These are phyloP conservation scores for Dilophus febrilis DNA, from an alignment of 2,888 invertebrate genomes.

Conservation along the genomic window DNA sequence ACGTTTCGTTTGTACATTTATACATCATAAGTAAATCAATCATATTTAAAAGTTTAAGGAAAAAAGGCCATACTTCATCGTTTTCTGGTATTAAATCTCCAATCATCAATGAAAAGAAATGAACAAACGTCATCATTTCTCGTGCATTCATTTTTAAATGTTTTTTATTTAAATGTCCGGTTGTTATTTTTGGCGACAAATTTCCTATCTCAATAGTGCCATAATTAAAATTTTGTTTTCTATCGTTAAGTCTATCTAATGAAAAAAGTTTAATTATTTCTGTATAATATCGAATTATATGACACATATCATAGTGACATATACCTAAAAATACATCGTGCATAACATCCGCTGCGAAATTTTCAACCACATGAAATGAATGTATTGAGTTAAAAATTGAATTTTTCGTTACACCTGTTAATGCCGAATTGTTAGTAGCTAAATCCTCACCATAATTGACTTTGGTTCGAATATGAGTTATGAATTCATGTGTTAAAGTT, in stretches of 20 bases:
- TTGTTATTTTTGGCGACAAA: conserved; percentile 3
- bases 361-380: neutral
- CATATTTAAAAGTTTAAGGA: neutral
- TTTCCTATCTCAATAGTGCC: conserved; percentile 4
- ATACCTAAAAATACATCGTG: no score
- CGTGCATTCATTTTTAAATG: conserved; percentile 4
- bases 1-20: no score
- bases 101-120: no score
- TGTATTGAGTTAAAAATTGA: neutral
- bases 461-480: neutral
- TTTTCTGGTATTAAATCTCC: no score
- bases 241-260: neutral
- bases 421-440: neutral
- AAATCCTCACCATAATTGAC: neutral
- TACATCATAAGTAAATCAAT: neutral
- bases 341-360: neutral
- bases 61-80: conserved; percentile 3
- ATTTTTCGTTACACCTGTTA: neutral
- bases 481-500: neutral
- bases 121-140: conserved; percentile 6
- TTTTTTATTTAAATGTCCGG: neutral
- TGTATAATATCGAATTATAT: no score
- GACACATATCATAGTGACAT: no score
- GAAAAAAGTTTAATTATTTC: neutral
- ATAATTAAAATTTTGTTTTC: conserved; percentile 5